Conservation (phyloP, 2,797 vertebrate species). For the Amphiprion clarkii region DNA sequence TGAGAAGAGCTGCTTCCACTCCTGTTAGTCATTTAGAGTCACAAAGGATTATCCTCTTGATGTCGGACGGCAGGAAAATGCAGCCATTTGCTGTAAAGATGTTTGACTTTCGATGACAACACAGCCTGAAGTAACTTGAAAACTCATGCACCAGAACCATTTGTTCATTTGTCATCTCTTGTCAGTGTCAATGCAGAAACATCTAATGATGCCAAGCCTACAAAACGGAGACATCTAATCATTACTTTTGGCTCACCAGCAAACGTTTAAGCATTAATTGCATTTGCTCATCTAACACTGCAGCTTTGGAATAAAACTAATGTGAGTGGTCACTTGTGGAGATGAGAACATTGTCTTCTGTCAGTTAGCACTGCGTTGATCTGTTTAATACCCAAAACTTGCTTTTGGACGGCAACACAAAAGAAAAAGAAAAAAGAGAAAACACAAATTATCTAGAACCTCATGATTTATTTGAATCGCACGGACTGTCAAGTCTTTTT, state of each 20-base stretch:
- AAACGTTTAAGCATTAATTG: conserved; percentile 62
- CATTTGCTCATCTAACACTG: conserved; percentile 55
- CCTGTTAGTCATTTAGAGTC: too few species aligned
- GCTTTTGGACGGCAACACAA: neutral
- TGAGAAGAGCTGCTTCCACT: neutral
- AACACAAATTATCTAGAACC: neutral
- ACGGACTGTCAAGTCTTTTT: neutral
- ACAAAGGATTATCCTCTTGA: neutral
- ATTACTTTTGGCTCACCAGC: conserved; percentile 56
- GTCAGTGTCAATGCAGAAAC: conserved; percentile 48
- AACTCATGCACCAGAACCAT: conserved; percentile 27
- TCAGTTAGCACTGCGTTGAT: conserved; percentile 1
- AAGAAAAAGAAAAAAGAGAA: neutral
- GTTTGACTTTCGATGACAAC: conserved; percentile 20
- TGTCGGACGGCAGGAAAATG: neutral
- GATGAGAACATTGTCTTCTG: conserved; percentile 47
- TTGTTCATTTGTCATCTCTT: conserved; percentile 47
- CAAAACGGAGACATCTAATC: conserved; percentile 56
- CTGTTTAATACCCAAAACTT: conserved; percentile 22
- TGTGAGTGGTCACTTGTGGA: conserved; percentile 52
- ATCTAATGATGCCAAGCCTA: conserved; percentile 57
- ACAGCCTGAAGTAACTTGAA: conserved; percentile 5
- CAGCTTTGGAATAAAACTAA: conserved; percentile 54
- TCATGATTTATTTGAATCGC: neutral
- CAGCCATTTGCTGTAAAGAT: conserved; percentile 21